phyloP scores from a whole-genome alignment of 2,113 vertebrate species.

The Hyla sarda region DNA sequence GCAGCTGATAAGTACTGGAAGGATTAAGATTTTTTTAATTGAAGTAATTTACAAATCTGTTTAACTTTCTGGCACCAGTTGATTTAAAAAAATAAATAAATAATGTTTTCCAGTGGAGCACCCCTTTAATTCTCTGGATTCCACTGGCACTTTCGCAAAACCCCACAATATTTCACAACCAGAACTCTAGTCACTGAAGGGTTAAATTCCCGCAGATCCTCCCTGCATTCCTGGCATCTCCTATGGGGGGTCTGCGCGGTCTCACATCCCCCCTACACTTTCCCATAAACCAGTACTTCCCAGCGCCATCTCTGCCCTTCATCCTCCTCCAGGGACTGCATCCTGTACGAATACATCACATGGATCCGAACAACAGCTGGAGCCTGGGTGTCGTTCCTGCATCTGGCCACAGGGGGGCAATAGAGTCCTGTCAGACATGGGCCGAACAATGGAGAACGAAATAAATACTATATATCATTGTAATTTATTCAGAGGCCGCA shows the following conservation, averaged over 20 bases:
- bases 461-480: too few species aligned
- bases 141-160: too few species aligned
- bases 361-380: not conserved
- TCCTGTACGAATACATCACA: not conserved
- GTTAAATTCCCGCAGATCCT: not conserved
- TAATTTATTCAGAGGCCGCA: too few species aligned
- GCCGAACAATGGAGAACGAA: too few species aligned
- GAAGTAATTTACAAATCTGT: too few species aligned
- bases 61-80: too few species aligned
- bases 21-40: too few species aligned
- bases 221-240: conserved; percentile 29
- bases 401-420: conserved; percentile 8
- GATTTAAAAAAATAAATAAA: too few species aligned
- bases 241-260: not conserved
- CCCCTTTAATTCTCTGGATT: too few species aligned
- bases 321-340: conserved; percentile 24
- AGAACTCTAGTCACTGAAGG: not conserved
- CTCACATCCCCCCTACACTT: conserved; percentile 26
- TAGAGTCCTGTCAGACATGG: not conserved
- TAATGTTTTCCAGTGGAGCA: too few species aligned
- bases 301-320: not conserved
- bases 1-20: too few species aligned
- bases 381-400: not conserved
- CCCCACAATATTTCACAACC: too few species aligned
- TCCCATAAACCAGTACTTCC: conserved; percentile 25